Percentiles rank a stretch among this genome's conserved stretches.
Conservation (phyloP, 1,140 invertebrate genomes). For the Bombus haemorrhoidalis region DNA sequence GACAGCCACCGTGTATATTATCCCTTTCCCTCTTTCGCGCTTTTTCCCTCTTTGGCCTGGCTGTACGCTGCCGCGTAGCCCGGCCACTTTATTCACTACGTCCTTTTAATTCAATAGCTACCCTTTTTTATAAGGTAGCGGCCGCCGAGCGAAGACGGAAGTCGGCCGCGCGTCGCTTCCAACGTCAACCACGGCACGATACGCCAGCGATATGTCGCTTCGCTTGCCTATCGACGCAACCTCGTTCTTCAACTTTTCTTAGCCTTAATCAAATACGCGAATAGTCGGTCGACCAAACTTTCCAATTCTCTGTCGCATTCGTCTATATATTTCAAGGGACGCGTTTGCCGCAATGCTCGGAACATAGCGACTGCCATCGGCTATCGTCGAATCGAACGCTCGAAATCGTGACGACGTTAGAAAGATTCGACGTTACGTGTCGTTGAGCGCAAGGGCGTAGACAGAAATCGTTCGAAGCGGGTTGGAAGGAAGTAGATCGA, state of each 20-base stretch:
- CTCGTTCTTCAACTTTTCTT: background rate
- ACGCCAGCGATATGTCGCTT: conserved; percentile 23
- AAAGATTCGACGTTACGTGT: too few relatives aligned
- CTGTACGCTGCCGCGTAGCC: conserved; percentile 16
- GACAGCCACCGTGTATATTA: background rate
- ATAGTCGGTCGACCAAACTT: background rate
- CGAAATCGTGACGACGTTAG: background rate
- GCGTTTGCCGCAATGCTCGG: conserved; percentile 1
- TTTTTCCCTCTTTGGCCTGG: conserved; percentile 10
- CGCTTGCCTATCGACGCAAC: conserved; percentile 1
- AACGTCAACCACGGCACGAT: conserved; percentile 37
- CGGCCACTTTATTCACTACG: conserved; percentile 64
- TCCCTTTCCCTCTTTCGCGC: conserved; percentile 6
- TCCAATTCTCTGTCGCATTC: background rate
- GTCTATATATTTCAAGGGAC: background rate
- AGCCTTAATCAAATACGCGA: too few relatives aligned
- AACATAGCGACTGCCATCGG: background rate
- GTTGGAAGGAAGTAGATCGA: background rate
- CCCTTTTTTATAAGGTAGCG: conserved; percentile 70
- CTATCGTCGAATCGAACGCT: background rate
- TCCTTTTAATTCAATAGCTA: conserved; percentile 80
- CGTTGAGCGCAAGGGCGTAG: too few relatives aligned
- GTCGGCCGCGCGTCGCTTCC: conserved; percentile 31
- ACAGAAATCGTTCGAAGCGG: background rate
- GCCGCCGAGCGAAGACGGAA: conserved; percentile 58